phyloP scores from a whole-genome alignment of 2,888 invertebrate species.

The Machimus rusticus region DNA sequence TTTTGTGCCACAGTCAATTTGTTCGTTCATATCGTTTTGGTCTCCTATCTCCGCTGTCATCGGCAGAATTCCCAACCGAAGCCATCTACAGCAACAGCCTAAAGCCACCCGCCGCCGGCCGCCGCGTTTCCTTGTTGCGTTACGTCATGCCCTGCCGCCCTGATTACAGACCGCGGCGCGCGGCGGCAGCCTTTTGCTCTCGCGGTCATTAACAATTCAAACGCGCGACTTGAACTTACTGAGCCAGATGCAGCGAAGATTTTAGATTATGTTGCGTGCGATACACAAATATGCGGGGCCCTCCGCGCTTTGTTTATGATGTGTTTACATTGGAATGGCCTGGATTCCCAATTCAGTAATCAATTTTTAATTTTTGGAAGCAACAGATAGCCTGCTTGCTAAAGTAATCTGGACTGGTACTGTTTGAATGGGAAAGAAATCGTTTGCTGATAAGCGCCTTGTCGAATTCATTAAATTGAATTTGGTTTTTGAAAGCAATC shows the following conservation, averaged over 20 bases:
- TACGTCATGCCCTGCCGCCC: background rate
- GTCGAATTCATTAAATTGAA: background rate
- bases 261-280: slow-evolving; percentile 12
- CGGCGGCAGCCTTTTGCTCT: background rate
- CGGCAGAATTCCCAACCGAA: background rate
- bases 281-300: background rate
- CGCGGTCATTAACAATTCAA: slow-evolving; percentile 16
- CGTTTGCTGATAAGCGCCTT: background rate
- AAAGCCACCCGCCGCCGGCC: background rate
- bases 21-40: background rate
- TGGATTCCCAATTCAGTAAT: slow-evolving; percentile 25
- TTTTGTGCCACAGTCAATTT: slow-evolving; percentile 4
- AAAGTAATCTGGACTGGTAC: background rate
- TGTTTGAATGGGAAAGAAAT: background rate
- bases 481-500: background rate
- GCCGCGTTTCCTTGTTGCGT: background rate
- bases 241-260: background rate
- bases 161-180: background rate
- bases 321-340: slow-evolving; percentile 28
- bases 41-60: background rate
- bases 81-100: background rate
- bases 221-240: background rate
- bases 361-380: slow-evolving; percentile 18
- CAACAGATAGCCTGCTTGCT: background rate
- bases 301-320: slow-evolving; percentile 17